Base-by-base conservation (phyloP, 2,113 vertebrate species). In the Myotis lucifugus region DNA sequence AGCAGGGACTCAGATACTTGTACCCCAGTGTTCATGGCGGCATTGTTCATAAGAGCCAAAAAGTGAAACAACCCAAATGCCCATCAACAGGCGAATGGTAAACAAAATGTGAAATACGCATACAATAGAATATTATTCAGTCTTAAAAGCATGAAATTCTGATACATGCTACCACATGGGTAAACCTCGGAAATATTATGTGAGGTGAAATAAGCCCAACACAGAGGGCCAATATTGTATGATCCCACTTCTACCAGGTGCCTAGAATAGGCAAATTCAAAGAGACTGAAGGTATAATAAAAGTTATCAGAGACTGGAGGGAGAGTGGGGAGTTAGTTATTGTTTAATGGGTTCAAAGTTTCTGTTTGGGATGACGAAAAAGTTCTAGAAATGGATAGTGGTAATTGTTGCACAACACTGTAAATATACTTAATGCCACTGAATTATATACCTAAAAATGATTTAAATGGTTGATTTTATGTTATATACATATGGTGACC, bases 281-380 rank as follows among this genome's bases (percentile, higher is more conserved):
- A 72, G 54, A 95, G n/a, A 61, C 29, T 88, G 64, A 84, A 82
- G 91, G 73, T 48, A 66, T 27, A 78, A 87, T 34, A 73, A 67
- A 88, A 15, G 13, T 66, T 66, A 64, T 32, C 18, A 70, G 52
- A 59, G 61, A 54, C 5, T 40, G 23, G 25, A 27, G 37, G 14
- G 8, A 9, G 13, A 27, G 21, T 8, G 2, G 23, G 10, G 17
- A 76, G 67, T 69, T 95, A 70, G 40, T 74, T 95, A 83, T 34
- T 29, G 18, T 90, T 86, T 27, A 76, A 56, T 32, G 19, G 21
- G 59, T 34, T 54, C 52, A 66, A 34, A 61, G 9, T 50, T 91
- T 85, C 88, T 81, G 23, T 69, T 61, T 70, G 78, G 32, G 46
- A 77, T 50, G 37, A 61, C 32, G 50, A 90, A 77, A 79, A 79